Evolutionary conservation across 2,888 invertebrate species (phyloP).

Genomic region (Lepidochitona cinerea): DNA sequence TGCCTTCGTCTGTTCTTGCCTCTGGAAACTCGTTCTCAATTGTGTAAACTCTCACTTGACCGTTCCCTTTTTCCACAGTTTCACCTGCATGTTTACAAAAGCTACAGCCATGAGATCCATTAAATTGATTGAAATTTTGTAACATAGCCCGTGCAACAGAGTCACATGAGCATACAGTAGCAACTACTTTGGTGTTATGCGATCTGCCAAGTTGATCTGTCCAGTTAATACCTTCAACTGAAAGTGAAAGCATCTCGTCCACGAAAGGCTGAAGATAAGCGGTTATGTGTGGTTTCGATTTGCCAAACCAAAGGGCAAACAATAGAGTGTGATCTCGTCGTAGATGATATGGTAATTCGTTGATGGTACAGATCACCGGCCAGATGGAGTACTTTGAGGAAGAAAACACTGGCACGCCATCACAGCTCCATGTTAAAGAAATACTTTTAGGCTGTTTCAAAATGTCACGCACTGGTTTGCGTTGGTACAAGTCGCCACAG

Average conservation of each 20-base stretch:
- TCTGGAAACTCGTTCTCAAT: background rate
- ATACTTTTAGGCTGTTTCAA: background rate
- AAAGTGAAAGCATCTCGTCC: background rate
- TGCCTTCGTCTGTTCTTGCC: background rate
- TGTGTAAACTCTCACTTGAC: background rate
- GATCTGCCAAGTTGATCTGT: background rate
- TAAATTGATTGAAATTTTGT: background rate
- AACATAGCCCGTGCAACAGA: background rate
- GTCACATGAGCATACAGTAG: background rate
- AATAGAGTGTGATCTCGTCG: background rate
- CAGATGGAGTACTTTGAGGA: background rate
- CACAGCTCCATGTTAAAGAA: background rate
- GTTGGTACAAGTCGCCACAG: background rate
- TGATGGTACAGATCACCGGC: background rate
- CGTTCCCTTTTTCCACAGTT: too few relatives aligned
- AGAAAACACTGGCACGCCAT: background rate
- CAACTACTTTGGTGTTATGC: background rate
- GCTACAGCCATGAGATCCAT: background rate
- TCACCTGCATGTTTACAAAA: background rate
- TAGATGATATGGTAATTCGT: background rate
- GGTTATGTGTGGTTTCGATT: background rate
- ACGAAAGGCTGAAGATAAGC: background rate
- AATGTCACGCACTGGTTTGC: background rate
- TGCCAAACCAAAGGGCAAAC: background rate
- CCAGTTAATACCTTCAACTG: background rate